phyloP scores from a whole-genome alignment of 2,888 invertebrate species.

The Lasioglossum pauxillum region DNA sequence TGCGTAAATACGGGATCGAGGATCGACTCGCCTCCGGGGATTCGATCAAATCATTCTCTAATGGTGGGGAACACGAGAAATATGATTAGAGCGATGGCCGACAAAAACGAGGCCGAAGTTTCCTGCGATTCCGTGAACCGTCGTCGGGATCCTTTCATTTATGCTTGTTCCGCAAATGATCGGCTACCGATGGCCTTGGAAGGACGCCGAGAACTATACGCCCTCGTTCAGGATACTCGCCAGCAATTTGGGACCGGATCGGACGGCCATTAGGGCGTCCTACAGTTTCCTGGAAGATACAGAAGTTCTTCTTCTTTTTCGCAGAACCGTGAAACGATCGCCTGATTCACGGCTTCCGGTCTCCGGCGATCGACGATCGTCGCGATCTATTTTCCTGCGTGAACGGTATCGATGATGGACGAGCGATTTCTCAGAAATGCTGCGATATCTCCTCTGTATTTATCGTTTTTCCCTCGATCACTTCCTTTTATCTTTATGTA shows the following conservation, averaged over 20 bases:
- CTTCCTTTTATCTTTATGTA: background rate
- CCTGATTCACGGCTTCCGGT: background rate
- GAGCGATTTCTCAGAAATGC: background rate
- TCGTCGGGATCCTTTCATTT: constrained; percentile 50
- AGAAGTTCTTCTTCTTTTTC: background rate
- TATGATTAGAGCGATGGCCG: background rate
- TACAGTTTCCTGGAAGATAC: background rate
- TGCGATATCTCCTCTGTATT: background rate
- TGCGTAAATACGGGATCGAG: background rate
- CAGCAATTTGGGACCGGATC: background rate
- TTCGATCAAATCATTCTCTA: background rate
- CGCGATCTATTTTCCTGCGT: background rate
- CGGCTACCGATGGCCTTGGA: constrained; percentile 56
- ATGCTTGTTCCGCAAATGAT: constrained; percentile 42
- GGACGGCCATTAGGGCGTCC: background rate
- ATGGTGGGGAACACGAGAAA: background rate
- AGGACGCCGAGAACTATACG: constrained; percentile 18
- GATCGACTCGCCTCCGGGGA: background rate
- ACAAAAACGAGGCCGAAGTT: constrained; percentile 7
- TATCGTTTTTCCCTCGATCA: background rate
- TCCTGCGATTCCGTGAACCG: constrained; percentile 21
- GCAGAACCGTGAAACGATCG: background rate
- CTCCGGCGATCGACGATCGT: background rate
- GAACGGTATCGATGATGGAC: background rate
- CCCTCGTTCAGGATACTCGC: background rate